Evolutionary conservation across 2,888 invertebrate genomes (phyloP).

Genomic region (Thymelicus sylvestris): DNA sequence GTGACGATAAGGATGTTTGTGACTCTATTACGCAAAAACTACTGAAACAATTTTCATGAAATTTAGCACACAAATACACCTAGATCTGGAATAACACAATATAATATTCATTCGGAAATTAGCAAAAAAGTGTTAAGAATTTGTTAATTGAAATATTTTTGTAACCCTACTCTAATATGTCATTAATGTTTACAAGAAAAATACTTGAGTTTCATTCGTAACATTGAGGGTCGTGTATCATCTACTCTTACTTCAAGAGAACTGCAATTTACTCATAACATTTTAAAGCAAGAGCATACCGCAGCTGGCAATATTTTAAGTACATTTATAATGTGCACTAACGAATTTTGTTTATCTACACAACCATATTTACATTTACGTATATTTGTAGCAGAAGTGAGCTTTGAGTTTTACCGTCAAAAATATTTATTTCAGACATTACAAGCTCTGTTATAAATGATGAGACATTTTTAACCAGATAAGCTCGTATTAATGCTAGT

Average conservation of each 20-base stretch:
- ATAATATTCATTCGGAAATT: no score
- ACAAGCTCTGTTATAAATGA: no score
- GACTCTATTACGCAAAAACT: no score
- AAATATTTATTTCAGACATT: no score
- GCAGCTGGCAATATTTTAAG: conserved; percentile 5
- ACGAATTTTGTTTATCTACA: conserved; percentile 6
- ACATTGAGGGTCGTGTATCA: neutral
- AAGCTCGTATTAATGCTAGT: no score
- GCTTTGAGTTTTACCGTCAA: no score
- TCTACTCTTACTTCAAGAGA: conserved; percentile 3
- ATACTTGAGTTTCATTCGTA: neutral
- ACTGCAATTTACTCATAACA: conserved; percentile 11
- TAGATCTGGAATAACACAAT: no score
- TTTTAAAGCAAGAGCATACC: conserved; percentile 14
- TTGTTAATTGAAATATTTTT: neutral
- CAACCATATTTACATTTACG: conserved; percentile 3
- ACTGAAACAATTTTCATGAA: no score
- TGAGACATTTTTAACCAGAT: no score
- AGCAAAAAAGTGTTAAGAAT: neutral
- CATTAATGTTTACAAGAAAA: neutral
- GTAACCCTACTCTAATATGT: neutral
- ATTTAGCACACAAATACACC: no score
- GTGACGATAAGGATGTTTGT: no score
- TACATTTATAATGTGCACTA: conserved; percentile 10
- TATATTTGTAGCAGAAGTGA: neutral